Evolutionary conservation across 2,888 invertebrate species (phyloP).

Genomic region (Caenorhabditis panamensis): DNA sequence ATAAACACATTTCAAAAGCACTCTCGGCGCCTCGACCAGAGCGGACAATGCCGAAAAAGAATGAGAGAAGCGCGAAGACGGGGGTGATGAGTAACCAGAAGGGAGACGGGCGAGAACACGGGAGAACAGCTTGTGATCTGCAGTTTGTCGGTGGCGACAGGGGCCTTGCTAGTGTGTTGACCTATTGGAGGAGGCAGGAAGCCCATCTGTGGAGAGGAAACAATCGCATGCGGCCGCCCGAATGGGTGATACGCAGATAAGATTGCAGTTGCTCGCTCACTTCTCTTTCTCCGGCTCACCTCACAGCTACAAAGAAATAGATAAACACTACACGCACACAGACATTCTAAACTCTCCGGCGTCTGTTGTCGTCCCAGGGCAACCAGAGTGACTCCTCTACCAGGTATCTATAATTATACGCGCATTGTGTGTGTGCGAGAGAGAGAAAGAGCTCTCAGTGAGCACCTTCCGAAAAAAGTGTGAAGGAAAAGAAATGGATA

Average conservation of each 20-base stretch:
- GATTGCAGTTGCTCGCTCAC: slow-evolving; percentile 13
- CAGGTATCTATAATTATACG: slow-evolving; percentile 26
- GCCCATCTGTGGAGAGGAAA: slow-evolving; percentile 22
- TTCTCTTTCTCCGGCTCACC: slow-evolving; percentile 13
- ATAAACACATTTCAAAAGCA: slow-evolving; percentile 26
- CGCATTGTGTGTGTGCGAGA: slow-evolving; percentile 10
- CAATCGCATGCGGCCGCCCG: slow-evolving; percentile 11
- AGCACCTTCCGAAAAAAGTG: slow-evolving; percentile 26
- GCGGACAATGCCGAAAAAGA: slow-evolving; percentile 30
- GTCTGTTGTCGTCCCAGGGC: slow-evolving; percentile 5
- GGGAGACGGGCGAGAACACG: slow-evolving; percentile 30
- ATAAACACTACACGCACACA: slow-evolving; percentile 10
- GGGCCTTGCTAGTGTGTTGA: slow-evolving; percentile 31
- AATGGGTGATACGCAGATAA: slow-evolving; percentile 41
- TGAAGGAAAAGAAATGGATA: slow-evolving; percentile 32
- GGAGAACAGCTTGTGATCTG: slow-evolving; percentile 47
- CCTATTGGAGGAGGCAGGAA: slow-evolving; percentile 21
- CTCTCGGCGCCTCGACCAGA: slow-evolving; percentile 12
- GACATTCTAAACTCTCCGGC: background rate
- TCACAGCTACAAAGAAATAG: slow-evolving; percentile 24
- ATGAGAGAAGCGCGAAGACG: slow-evolving; percentile 17
- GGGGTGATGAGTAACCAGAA: slow-evolving; percentile 40
- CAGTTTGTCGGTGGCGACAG: slow-evolving; percentile 12
- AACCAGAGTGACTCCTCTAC: slow-evolving; percentile 13
- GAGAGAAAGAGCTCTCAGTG: slow-evolving; percentile 8